Base-by-base conservation (phyloP, 2,113 vertebrate species). In the Bucco capensis region DNA sequence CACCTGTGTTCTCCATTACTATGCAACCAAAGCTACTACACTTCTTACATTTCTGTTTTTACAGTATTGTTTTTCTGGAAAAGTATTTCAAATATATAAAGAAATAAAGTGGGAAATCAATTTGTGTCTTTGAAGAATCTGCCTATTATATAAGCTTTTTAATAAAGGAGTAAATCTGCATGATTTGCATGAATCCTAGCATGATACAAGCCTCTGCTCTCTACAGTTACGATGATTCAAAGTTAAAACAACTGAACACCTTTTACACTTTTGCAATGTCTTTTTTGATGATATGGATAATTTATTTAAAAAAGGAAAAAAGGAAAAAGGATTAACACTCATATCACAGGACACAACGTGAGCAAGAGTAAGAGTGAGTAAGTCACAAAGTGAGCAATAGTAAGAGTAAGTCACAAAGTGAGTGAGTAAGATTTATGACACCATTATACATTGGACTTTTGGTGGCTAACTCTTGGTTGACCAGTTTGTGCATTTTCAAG, bases 41-140 rank as follows among this genome's bases (percentile, higher is more conserved):
- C 28, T 38, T 77, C 22, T 54, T 77, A 47, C 12, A 62, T 70
- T 70, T 89, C n/a, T 50, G 24, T 44, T 51, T 50, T 66, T 74
- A 62, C 23, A 58, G 13, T 17, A 16, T 6, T 73, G 23, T 53
- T 86, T 82, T 82, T 85, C 61, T 33, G 73, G 50, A 53, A 76
- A 83, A 89, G 6, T 8, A 37, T 83, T 79, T 49, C 18, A 61
- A 88, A 76, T n/a, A 49, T 13, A 30, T 18, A 40, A 18, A 44
- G 25, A 79, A 86, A 86, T 57, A 62, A 91, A 69, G 37, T 18
- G 14, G 58, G 46, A 83, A 94, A 89, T 83, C 25, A 65, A 38
- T 66, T 88, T 70, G 4, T 46, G 33, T 54, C 46, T 83, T 89
- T 83, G 37, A 28, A 70, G 73, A 76, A 77, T 83, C 37, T 79